A percentile compares a stretch with the other conserved stretches of the same genome.
These are phyloP conservation scores for Galago senegalensis DNA, from an alignment of 2,797 vertebrate species.

Conservation along the genomic window DNA sequence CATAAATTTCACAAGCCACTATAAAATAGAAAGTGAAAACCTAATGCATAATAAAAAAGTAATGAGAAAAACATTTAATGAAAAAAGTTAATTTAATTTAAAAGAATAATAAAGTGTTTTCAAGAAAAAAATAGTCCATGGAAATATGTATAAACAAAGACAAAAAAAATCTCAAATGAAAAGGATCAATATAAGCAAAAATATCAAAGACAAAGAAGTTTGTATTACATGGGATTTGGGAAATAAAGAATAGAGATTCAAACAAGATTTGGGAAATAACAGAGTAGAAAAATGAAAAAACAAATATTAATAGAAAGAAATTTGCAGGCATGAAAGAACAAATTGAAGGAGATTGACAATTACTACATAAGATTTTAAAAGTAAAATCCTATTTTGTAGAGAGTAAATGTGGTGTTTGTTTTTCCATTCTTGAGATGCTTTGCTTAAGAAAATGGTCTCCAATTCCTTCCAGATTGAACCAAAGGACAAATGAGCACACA, in stretches of 20 bases:
- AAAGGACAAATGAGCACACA: not conserved
- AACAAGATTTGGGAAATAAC: not conserved
- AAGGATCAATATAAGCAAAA: not conserved
- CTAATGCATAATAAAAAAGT: conserved; percentile 30
- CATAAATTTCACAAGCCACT: not conserved
- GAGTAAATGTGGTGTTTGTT: not conserved
- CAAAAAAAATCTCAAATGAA: conserved; percentile 51
- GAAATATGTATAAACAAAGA: not conserved
- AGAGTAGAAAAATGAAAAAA: not conserved
- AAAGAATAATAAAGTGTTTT: conserved; percentile 17
- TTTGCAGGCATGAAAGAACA: not conserved
- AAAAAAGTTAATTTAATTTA: not conserved
- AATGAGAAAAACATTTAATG: not conserved
- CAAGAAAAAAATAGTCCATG: not conserved
- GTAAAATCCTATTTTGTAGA: not conserved
- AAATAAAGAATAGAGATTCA: not conserved
- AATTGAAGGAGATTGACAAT: not conserved
- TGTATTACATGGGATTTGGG: not conserved
- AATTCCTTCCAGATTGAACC: not conserved
- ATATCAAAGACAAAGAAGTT: not conserved
- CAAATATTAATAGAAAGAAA: conserved; percentile 23
- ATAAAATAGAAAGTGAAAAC: not conserved
- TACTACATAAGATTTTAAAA: not conserved
- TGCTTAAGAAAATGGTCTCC: not conserved
- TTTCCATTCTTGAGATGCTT: not conserved